Evolutionary conservation across 1,140 invertebrate genomes (phyloP).

Genomic region (Drosophila dunni): DNA sequence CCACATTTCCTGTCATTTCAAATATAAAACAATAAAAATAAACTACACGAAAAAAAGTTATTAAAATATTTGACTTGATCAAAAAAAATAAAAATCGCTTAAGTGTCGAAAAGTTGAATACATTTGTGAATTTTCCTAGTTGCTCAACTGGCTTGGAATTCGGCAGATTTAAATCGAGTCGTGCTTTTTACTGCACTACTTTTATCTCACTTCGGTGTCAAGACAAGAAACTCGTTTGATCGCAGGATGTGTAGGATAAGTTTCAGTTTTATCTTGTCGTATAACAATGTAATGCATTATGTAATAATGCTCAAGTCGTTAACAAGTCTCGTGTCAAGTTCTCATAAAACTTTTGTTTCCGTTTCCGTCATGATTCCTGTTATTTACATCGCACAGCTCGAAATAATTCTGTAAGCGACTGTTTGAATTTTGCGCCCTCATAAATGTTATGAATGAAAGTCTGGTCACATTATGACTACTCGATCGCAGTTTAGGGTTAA

Average conservation of each 20-base stretch:
- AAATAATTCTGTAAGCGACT: conserved; percentile 8
- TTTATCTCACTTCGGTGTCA: conserved; percentile 1
- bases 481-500: conserved; percentile 30
- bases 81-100: not conserved
- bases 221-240: conserved; percentile 17
- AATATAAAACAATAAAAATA: conserved; percentile 1
- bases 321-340: conserved; percentile 12
- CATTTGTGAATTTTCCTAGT: not conserved
- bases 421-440: not conserved
- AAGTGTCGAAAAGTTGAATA: not conserved
- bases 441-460: not conserved
- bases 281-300: conserved; percentile 1
- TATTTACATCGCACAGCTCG: not conserved
- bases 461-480: conserved; percentile 27
- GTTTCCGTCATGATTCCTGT: conserved; percentile 1
- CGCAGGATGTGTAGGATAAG: conserved; percentile 30
- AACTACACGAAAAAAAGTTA: conserved; percentile 7
- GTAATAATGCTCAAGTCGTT: conserved; percentile 7
- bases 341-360: not conserved
- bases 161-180: not conserved
- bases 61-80: not conserved
- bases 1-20: conserved; percentile 4
- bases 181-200: conserved; percentile 1
- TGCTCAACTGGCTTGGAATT: conserved; percentile 10
- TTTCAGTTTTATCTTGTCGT: not conserved